Evolutionary conservation across 2,797 vertebrate species (phyloP).

Genomic region (Meriones psammophilus): DNA sequence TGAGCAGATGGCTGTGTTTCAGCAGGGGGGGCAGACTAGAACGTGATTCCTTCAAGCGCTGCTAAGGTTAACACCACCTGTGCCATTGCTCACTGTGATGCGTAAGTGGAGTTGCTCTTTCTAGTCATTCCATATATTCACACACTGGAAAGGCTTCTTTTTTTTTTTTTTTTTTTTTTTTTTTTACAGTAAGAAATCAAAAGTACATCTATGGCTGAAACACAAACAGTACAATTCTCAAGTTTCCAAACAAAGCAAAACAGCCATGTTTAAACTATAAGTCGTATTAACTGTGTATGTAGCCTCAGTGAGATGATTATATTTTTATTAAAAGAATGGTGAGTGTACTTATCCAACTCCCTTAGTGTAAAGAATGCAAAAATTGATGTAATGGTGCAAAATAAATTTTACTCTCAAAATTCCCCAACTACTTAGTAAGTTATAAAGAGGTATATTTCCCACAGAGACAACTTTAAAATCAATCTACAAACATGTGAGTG

Average conservation of each 20-base stretch:
- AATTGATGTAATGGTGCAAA: slow-evolving; percentile 30
- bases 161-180: slow-evolving; percentile 4
- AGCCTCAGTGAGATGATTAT: background rate
- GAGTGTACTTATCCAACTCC: background rate
- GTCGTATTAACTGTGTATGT: background rate
- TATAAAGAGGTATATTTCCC: background rate
- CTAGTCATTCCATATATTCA: background rate
- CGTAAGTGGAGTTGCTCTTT: background rate
- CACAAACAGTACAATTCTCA: background rate
- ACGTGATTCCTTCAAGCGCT: background rate
- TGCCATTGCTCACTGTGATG: background rate
- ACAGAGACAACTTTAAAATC: background rate
- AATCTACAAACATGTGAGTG: background rate
- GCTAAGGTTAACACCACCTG: background rate
- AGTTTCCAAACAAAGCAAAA: background rate
- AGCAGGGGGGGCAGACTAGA: background rate
- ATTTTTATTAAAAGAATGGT: background rate
- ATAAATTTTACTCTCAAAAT: background rate
- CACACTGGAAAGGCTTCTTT: background rate
- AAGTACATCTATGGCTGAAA: slow-evolving; percentile 30
- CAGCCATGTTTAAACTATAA: background rate
- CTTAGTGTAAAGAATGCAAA: slow-evolving; percentile 39
- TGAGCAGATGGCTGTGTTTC: background rate
- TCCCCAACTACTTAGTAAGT: background rate
- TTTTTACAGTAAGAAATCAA: background rate